Base-by-base conservation (phyloP, 2,888 invertebrate genomes). In the Zele albiditarsus region DNA sequence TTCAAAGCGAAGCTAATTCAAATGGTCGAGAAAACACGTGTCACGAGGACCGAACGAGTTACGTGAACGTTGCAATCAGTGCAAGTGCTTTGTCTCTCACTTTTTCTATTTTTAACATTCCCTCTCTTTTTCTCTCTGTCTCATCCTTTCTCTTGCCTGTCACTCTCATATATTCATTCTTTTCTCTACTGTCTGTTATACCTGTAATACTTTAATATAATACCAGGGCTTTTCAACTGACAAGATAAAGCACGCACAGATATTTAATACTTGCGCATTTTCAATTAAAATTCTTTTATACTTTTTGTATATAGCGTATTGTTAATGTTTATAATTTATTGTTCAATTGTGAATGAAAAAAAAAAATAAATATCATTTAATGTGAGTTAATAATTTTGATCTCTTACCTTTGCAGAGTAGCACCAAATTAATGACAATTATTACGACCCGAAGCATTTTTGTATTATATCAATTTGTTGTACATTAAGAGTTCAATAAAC, bases 21-120 rank as follows among this genome's bases (percentile, higher is more conserved):
- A 79, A 73, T 73, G 78, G 63, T 73, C 74, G 80, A 79, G 79
- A 80, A 80, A 80, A 80, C 80, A 79, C 79, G 79, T 80, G 80
- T 80, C 73, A 73, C 71, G 57, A 53, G 42, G 71, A 67, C 58
- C 31, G 31, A 57, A 69, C 42, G 70, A 67, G 71, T 57, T 71
- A 67, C 58, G 71, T 16, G 20, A 67, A 67, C 58, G 31, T 75
- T 58, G 71, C 75, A 75, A 75, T 71, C 71, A 75, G 70, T 25
- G 38, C 53, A 60, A 70, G 31, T 65, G 63, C 78, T 68, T n/a
- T 49, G 28, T 58, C 62, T 46, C 69, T 63, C 73, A 38, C 74
- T 71, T 49, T 71, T 62, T 65, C 12, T 23, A 46, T 12, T 33
- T 33, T 49, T 23, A 25, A 27, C 20, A 42, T 70, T 62, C 72